Percentiles rank a stretch among this genome's conserved stretches.
phyloP scores from a whole-genome alignment of 2,888 invertebrate species.

The Pediacus dermestoides region DNA sequence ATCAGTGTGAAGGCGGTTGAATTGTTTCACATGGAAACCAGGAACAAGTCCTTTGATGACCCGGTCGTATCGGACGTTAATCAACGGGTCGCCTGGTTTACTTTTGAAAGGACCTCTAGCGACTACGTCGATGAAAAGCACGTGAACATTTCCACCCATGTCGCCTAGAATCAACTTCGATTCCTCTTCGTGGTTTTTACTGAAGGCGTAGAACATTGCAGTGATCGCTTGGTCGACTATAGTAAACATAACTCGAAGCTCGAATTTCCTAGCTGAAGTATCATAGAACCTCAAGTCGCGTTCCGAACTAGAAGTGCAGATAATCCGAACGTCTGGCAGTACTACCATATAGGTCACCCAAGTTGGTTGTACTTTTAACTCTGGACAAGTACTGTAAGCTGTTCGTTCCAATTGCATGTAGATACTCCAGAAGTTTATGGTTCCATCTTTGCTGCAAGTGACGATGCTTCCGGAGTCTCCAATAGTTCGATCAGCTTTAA shows the following conservation, averaged over 20 bases:
- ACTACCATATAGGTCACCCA: constrained; percentile 73
- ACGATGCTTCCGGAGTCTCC: constrained; percentile 67
- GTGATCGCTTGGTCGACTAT: constrained; percentile 60
- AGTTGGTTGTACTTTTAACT: constrained; percentile 57
- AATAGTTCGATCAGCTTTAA: constrained; percentile 55
- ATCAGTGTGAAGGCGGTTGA: constrained; percentile 33
- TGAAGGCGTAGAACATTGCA: constrained; percentile 61
- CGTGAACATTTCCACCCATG: constrained; percentile 65
- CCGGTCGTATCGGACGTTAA: constrained; percentile 56
- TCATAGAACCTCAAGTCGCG: constrained; percentile 79
- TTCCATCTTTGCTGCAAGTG: constrained; percentile 73
- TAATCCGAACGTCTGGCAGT: constrained; percentile 72
- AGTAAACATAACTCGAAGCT: constrained; percentile 65
- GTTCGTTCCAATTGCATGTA: constrained; percentile 64
- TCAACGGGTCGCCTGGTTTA: constrained; percentile 59
- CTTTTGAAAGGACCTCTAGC: constrained; percentile 70
- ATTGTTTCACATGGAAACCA: constrained; percentile 28
- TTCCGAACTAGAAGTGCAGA: constrained; percentile 75
- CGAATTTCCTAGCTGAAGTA: constrained; percentile 69
- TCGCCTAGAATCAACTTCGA: constrained; percentile 71
- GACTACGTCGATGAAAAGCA: constrained; percentile 60
- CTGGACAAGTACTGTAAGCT: constrained; percentile 62
- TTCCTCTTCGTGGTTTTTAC: constrained; percentile 53
- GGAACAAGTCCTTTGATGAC: constrained; percentile 37
- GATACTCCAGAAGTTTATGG: constrained; percentile 73